Percentiles rank a stretch among this genome's conserved stretches.
These are phyloP conservation scores for Caenorhabditis latens DNA, from an alignment of 1,140 invertebrate genomes.

Conservation along the genomic window DNA sequence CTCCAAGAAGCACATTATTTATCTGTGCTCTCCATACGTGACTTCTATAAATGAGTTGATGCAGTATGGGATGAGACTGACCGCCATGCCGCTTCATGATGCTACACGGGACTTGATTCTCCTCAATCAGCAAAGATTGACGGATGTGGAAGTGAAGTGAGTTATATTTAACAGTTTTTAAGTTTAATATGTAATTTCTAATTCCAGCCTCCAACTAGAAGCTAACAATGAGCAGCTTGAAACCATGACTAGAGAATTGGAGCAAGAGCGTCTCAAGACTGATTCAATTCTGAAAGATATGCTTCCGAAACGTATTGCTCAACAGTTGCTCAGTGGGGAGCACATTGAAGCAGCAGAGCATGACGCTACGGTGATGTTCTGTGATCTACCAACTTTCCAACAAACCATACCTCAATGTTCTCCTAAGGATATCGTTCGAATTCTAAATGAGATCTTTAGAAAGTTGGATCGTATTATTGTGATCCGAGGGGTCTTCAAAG, in stretches of 20 bases:
- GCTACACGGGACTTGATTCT: slow-evolving; percentile 94
- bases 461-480: slow-evolving; percentile 85
- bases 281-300: slow-evolving; percentile 81
- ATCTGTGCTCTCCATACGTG: slow-evolving; percentile 75
- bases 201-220: slow-evolving; percentile 83
- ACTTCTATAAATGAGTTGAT: slow-evolving; percentile 75
- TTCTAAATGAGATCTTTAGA: slow-evolving; percentile 95
- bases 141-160: slow-evolving; percentile 95
- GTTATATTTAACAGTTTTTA: slow-evolving; percentile 78
- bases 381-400: slow-evolving; percentile 71
- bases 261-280: slow-evolving; percentile 94
- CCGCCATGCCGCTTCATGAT: slow-evolving; percentile 93
- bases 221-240: slow-evolving; percentile 95
- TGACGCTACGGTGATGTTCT: slow-evolving; percentile 75
- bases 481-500: slow-evolving; percentile 81
- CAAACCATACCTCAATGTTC: slow-evolving; percentile 70
- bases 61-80: slow-evolving; percentile 86
- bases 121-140: slow-evolving; percentile 96
- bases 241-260: slow-evolving; percentile 92
- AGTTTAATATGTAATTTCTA: slow-evolving; percentile 3
- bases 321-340: slow-evolving; percentile 73
- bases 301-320: slow-evolving; percentile 70
- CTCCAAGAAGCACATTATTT: slow-evolving; percentile 69
- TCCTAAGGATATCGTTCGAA: slow-evolving; percentile 84
- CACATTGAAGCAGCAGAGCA: slow-evolving; percentile 71